phyloP scores from a whole-genome alignment of 2,888 invertebrate genomes.

The Scaptomyza caliginosa region DNA sequence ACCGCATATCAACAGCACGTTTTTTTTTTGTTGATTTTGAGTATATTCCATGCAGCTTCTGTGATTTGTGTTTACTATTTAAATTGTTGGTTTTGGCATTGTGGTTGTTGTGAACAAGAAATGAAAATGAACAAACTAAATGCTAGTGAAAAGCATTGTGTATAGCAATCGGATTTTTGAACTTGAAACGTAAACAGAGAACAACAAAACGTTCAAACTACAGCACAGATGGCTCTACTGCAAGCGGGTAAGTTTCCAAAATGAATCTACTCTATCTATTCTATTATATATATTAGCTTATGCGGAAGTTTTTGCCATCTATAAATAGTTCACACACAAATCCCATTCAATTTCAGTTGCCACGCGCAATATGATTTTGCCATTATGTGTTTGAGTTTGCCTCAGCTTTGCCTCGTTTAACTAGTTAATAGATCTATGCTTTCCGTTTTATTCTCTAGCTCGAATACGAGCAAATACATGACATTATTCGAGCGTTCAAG shows the following conservation, averaged over 20 bases:
- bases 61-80: neutral
- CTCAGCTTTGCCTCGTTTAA: neutral
- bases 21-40: neutral
- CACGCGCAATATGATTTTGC: neutral
- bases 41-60: neutral
- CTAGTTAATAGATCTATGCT: neutral
- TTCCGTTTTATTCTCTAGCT: neutral
- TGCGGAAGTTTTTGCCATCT: conserved; percentile 9
- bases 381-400: neutral
- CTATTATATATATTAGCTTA: neutral
- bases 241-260: conserved; percentile 19
- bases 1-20: neutral
- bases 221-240: conserved; percentile 22
- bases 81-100: conserved; percentile 1
- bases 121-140: neutral
- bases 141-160: conserved; percentile 3
- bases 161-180: conserved; percentile 7
- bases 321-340: conserved; percentile 13
- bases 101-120: conserved; percentile 15
- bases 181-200: conserved; percentile 10
- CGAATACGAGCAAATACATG: neutral
- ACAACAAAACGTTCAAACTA: neutral
- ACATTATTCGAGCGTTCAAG: neutral
- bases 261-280: neutral
- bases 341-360: neutral